A percentile compares a stretch with the other conserved stretches of the same genome.
Evolutionary conservation across 2,797 vertebrate genomes (phyloP).

Genomic region (Oophaga sylvatica): DNA sequence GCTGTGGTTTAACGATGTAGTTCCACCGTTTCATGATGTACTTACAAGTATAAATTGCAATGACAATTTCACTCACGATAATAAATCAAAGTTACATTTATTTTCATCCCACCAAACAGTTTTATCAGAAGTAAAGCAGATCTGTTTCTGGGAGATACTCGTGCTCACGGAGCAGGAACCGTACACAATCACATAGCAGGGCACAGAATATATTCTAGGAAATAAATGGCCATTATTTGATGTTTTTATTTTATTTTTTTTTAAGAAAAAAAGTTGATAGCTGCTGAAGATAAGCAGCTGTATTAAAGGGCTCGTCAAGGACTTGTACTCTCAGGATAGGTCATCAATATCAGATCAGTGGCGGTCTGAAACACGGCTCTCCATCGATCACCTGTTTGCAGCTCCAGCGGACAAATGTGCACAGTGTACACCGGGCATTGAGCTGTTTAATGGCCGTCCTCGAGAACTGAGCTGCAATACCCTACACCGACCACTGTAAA

Average conservation of each 20-base stretch:
- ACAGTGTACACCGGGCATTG: too few relatives aligned
- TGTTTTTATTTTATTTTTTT: background rate
- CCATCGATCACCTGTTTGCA: too few relatives aligned
- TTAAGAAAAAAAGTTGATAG: too few relatives aligned
- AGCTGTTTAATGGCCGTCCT: too few relatives aligned
- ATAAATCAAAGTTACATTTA: conserved; percentile 59
- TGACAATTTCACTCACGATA: conserved; percentile 55
- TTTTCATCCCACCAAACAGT: conserved; percentile 34
- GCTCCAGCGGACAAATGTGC: too few relatives aligned
- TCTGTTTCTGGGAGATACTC: conserved; percentile 18
- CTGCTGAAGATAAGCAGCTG: too few relatives aligned
- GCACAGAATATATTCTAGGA: background rate
- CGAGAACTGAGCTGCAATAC: too few relatives aligned
- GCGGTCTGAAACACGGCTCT: too few relatives aligned
- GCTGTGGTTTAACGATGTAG: conserved; percentile 54
- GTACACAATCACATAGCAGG: background rate
- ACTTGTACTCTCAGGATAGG: too few relatives aligned
- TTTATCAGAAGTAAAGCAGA: conserved; percentile 38
- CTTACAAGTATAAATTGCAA: conserved; percentile 61
- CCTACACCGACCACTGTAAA: too few relatives aligned
- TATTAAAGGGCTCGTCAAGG: too few relatives aligned
- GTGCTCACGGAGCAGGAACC: background rate
- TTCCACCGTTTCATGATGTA: conserved; percentile 54
- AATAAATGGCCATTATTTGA: background rate
- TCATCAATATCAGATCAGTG: too few relatives aligned